Evolutionary conservation across 2,113 vertebrate genomes (phyloP), one percentile per base, ranked within the genome.

Genomic region (Sander lucioperca): DNA sequence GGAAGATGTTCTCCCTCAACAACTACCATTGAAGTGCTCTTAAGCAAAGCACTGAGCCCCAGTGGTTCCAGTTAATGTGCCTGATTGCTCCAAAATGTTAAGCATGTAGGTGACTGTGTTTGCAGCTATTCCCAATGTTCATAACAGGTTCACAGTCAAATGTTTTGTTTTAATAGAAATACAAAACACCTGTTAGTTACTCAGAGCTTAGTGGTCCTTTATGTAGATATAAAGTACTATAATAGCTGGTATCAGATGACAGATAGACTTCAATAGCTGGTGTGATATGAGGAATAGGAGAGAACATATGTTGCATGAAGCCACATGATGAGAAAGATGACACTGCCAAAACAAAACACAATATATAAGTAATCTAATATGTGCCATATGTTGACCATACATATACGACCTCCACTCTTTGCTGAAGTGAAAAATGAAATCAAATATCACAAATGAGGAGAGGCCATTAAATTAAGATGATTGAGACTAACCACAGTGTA

Each of bases 281-380:
- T 77, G 89, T 64, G 89, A 90, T 89, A 84, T 91, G 87, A 90
- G 79, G 69, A 90, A 90, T 80, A 66, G 78, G 2, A 79, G 72
- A 72, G 88, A 89, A 84, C 93, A 94, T 92, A 93, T 94, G 94
- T 85, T 83, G 86, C 86, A 90, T 88, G 91, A 89, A 85, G 89
- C 88, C 79, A 53, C 23, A 79, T 63, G n/a, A 82, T 79, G 81
- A 82, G 91, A 89, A 92, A 94, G 88, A 85, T 30, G 93, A 94
- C 86, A 87, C 88, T 36, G 58, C 63, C 67, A 68, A 87, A 91
- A 91, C 92, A 92, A 91, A 93, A 91, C 80, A 86, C 88, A 88
- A 86, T 88, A 93, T 92, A 92, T 91, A 86, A 85, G 91, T 93
- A 94, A 94, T 93, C 72, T 83, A 91, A 94, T 93, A 91, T 89